These are phyloP conservation scores for Gallinago jamesoni DNA, from an alignment of 2,113 vertebrate genomes.

Conservation along the genomic window DNA sequence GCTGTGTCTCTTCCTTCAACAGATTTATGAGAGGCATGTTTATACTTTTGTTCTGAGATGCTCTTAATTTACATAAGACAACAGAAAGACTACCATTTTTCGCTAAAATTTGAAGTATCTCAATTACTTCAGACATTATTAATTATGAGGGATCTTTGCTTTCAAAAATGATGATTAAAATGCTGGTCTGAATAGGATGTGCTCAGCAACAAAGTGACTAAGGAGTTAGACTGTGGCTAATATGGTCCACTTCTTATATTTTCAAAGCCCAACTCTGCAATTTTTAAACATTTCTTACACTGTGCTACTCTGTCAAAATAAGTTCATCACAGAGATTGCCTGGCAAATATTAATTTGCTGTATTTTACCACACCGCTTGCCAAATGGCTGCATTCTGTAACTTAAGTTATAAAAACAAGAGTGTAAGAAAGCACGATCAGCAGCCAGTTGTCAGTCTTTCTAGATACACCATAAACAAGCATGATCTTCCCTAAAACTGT, in stretches of 20 bases:
- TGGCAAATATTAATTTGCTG: background rate
- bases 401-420: background rate
- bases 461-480: background rate
- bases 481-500: background rate
- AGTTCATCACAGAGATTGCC: background rate
- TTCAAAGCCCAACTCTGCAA: background rate
- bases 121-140: background rate
- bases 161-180: background rate
- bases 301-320: background rate
- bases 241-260: background rate
- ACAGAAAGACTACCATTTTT: background rate
- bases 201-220: background rate
- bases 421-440: background rate
- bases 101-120: background rate
- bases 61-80: background rate
- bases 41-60: background rate
- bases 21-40: background rate
- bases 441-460: background rate
- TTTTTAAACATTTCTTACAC: background rate
- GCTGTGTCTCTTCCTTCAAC: background rate
- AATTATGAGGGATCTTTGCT: background rate
- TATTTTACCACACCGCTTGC: background rate
- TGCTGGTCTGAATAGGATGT: background rate
- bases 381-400: background rate
- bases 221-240: background rate